Percentiles rank a stretch among this genome's conserved stretches.
Evolutionary conservation across 2,113 vertebrate species (phyloP).

Genomic region (Chionis minor): DNA sequence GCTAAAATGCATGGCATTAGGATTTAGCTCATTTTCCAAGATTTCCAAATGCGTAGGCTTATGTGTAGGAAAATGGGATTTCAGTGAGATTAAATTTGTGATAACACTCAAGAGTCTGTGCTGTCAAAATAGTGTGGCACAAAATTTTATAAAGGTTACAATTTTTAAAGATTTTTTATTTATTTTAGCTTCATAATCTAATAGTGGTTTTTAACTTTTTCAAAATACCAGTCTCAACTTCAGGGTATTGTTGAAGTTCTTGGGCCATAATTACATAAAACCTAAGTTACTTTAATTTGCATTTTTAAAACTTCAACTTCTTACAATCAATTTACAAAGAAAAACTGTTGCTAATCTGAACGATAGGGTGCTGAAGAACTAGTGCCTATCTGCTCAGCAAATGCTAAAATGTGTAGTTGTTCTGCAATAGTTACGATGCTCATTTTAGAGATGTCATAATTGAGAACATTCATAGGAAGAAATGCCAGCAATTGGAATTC

Average conservation of each 20-base stretch:
- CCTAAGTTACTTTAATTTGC: background rate
- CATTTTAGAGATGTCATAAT: background rate
- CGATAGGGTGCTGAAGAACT: background rate
- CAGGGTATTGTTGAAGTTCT: background rate
- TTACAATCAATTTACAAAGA: background rate
- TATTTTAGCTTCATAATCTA: background rate
- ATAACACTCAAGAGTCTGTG: background rate
- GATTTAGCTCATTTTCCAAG: background rate
- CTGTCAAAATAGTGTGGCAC: background rate
- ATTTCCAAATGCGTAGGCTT: background rate
- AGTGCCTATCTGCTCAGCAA: background rate
- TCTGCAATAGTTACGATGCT: background rate
- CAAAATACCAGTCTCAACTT: background rate
- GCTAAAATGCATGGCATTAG: background rate
- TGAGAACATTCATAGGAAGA: background rate
- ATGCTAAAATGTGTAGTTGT: background rate
- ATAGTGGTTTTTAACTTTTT: background rate
- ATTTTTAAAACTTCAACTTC: background rate
- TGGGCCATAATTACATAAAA: background rate
- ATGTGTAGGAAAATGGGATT: background rate
- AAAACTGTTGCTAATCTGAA: background rate
- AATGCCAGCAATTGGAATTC: background rate
- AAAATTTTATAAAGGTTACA: background rate
- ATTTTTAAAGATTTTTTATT: background rate
- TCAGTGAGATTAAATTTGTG: background rate